Evolutionary conservation across 2,113 vertebrate species (phyloP), one percentile per base, ranked within the genome.

Genomic region (Hydrolagus affinis): DNA sequence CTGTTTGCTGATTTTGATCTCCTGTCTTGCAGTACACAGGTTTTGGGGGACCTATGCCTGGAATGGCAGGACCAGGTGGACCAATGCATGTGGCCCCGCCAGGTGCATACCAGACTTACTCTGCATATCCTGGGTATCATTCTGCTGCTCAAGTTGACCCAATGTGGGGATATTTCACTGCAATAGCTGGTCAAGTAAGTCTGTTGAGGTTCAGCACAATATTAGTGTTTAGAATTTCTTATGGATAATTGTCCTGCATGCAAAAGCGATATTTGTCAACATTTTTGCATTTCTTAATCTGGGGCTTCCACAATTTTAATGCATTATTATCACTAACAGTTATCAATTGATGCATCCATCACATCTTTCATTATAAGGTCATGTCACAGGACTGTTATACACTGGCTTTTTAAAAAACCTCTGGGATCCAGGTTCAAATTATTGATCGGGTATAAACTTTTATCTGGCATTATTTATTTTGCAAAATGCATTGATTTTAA

Each of bases 121-220:
- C 92, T 73, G 88, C 87, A 0, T 95, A 89, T 83, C 86, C 91
- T 19, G 90, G 89, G 8, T 76, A 86, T 25, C 96, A 91, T 7
- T 90, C 89, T 0, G 90, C 91, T 60, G 72, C 88, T 23, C 87
- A 90, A 11, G 91, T 89, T 30, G 95, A 95, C 70, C 93, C 94
- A 0, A 92, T 95, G 94, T 96, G 93, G 94, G 88, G 90, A 8
- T 97, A 94, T 87, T 96, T 96, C 86, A 94, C 92, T 21, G 92
- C 94, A 77, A 89, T 96, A 60, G 95, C 95, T 56, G 96, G 96
- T 60, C 95, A 94, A 94, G 95, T 96, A 76, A 86, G 88, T 70
- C 85, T 23, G 62, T 1, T 23, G 28, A 15, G 9, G 21, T 85
- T 10, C 9, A 8, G 19, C 56, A n/a, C 21, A 17, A 15, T 59